Evolutionary conservation across 2,113 vertebrate species (phyloP), one percentile per base, ranked within the genome.

Genomic region (Tenebrosternarchus preto): DNA sequence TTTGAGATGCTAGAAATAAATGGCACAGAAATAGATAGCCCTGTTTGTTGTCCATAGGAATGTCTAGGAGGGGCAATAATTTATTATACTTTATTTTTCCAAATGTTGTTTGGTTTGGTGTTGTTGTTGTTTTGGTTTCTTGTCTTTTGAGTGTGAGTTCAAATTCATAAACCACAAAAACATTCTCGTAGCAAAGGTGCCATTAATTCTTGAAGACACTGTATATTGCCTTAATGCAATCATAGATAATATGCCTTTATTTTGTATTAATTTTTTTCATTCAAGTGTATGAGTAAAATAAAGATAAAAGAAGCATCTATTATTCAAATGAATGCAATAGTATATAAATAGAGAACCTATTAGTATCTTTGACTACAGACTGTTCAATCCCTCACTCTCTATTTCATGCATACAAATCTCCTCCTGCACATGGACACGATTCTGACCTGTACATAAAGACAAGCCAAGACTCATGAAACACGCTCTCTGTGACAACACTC

Each of bases 401-500:
- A 76, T 43, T n/a, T 25, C 53, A 25, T 56, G 77, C 59, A 87
- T 59, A 83, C 39, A 87, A 50, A 76, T 50, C 43, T 50, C 43
- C 85, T 66, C 78, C 75, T 63, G 85, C 80, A 77, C 43, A 76
- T 39, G 43, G 69, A 77, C 53, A 82, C 64, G 72, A 81, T 78
- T 72, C 81, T 90, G 88, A 88, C 88, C 85, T 84, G 89, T 79
- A 89, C 89, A 88, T 83, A 85, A 88, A 79, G 63, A 85, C 85
- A 72, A 75, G 61, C 50, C 33, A 53, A n/a, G 81, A 85, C 80
- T 85, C 70, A 84, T 70, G 77, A 78, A 77, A 46, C 50, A 27
- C 78, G 59, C 63, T 73, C 76, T 80, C 77, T 85, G 73, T 87
- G 70, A 74, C 74, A 70, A 31, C 63, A 76, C 83, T 83, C 80